A percentile compares a stretch with the other conserved stretches of the same genome.
phyloP scores from a whole-genome alignment of 2,888 invertebrate genomes.

The Nomada lathburiana region DNA sequence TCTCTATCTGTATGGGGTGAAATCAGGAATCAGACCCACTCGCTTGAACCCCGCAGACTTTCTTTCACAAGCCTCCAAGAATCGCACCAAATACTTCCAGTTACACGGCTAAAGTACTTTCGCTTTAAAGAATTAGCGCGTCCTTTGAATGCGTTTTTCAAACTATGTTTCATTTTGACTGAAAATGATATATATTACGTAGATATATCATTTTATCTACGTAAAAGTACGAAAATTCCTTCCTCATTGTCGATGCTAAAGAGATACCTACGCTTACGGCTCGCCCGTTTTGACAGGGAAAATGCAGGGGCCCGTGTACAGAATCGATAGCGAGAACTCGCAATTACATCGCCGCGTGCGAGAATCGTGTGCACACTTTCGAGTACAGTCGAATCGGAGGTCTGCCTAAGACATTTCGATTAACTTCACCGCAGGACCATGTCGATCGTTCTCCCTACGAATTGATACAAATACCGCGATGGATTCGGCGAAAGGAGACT shows the following conservation, averaged over 20 bases:
- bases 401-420: conserved; percentile 83
- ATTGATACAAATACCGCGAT: not conserved
- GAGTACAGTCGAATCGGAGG: conserved; percentile 58
- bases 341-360: conserved; percentile 25
- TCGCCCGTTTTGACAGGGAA: not conserved
- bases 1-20: conserved; percentile 33
- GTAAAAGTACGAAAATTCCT: not conserved
- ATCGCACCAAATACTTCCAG: not conserved
- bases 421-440: conserved; percentile 79
- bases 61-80: not conserved
- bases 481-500: not conserved
- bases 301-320: not conserved
- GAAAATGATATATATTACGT: not conserved
- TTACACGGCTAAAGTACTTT: not conserved
- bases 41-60: conserved; percentile 15
- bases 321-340: conserved; percentile 10
- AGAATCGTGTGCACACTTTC: conserved; percentile 40
- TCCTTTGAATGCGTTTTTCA: too few relatives aligned
- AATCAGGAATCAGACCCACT: conserved; percentile 19
- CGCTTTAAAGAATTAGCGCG: too few relatives aligned
- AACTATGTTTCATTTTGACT: not conserved
- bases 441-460: conserved; percentile 44
- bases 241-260: not conserved
- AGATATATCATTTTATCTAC: too few relatives aligned
- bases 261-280: not conserved